These are phyloP conservation scores for Xestobium rufovillosum DNA, from an alignment of 2,888 invertebrate species.

Conservation along the genomic window DNA sequence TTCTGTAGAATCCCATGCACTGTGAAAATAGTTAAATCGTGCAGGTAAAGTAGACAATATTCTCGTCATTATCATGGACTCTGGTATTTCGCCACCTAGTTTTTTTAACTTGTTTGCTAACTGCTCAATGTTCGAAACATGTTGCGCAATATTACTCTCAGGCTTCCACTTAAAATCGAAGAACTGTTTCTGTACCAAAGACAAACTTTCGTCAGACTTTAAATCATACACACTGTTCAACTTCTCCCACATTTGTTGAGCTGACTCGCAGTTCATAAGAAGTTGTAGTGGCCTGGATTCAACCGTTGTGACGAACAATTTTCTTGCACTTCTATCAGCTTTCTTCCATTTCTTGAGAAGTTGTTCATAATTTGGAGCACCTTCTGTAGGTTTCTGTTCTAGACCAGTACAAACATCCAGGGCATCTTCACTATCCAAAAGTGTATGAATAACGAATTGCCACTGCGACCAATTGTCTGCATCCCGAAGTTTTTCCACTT, in stretches of 20 bases:
- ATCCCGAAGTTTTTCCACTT: too few species aligned
- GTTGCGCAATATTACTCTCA: slow-evolving; percentile 11
- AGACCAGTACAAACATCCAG: too few species aligned
- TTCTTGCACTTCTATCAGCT: slow-evolving; percentile 21
- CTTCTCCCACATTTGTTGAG: slow-evolving; percentile 24
- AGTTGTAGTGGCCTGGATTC: slow-evolving; percentile 20
- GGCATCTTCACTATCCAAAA: too few species aligned
- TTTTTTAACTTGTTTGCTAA: slow-evolving; percentile 19
- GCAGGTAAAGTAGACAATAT: slow-evolving; percentile 17
- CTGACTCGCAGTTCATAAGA: slow-evolving; percentile 17
- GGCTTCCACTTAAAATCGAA: too few species aligned
- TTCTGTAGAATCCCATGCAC: slow-evolving; percentile 16
- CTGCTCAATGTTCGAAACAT: slow-evolving; percentile 22
- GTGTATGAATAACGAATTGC: too few species aligned
- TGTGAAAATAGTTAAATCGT: slow-evolving; percentile 14
- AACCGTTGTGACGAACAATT: slow-evolving; percentile 22
- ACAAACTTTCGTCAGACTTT: slow-evolving; percentile 21
- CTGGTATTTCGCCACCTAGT: slow-evolving; percentile 18
- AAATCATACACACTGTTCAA: slow-evolving; percentile 21
- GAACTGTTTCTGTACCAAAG: slow-evolving; percentile 22
- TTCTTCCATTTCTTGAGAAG: slow-evolving; percentile 16
- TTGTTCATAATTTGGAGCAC: too few species aligned
- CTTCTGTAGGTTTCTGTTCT: too few species aligned
- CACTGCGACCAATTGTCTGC: too few species aligned
- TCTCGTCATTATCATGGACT: slow-evolving; percentile 20